Evolutionary conservation across 1,140 invertebrate genomes (phyloP), one percentile per base, ranked within the genome.

Genomic region (Megathymus violae): DNA sequence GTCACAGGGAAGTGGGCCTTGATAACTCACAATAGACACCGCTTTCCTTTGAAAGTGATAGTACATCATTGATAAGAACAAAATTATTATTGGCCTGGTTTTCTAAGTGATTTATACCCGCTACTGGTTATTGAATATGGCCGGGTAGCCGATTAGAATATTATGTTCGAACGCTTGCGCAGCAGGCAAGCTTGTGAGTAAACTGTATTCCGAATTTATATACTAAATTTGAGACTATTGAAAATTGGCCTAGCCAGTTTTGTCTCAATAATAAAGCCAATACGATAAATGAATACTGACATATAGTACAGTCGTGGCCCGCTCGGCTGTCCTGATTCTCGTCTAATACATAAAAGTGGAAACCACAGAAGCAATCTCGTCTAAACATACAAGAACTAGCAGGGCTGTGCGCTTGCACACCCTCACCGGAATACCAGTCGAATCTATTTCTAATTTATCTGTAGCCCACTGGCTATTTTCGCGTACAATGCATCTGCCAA

Each of bases 41-140:
- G 64, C 50, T 72, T 69, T 70, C 67, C 60, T 68, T 64, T 61
- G 60, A 61, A 56, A 16, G 27, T 58, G 41, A 38, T 40, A 50
- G 58, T 64, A 67, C 56, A 69, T 73, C 63, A 48, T 46, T 62
- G 67, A 69, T 73, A 66, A 73, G 70, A 59, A 59, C 54, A 74
- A 72, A 73, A 74, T 74, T 74, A 71, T 74, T 71, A 71, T 65
- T 71, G 71, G 63, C 71, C 71, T 74, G 71, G 51, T 71, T 76
- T 69, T 69, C 71, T 75, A 72, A 75, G 56, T 74, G 70, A 77
- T 71, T 74, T 77, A 60, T 51, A 64, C 52, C 46, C 59, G 69
- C 74, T 71, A 71, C 66, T 67, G 71, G 65, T 43, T 69, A 73
- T 69, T 66, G 56, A 71, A 67, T 69, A 67, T 52, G 41, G 63